Percentiles rank a stretch among this genome's conserved stretches.
Evolutionary conservation across 2,888 invertebrate species (phyloP).

Genomic region (Hofmannophila pseudospretella): DNA sequence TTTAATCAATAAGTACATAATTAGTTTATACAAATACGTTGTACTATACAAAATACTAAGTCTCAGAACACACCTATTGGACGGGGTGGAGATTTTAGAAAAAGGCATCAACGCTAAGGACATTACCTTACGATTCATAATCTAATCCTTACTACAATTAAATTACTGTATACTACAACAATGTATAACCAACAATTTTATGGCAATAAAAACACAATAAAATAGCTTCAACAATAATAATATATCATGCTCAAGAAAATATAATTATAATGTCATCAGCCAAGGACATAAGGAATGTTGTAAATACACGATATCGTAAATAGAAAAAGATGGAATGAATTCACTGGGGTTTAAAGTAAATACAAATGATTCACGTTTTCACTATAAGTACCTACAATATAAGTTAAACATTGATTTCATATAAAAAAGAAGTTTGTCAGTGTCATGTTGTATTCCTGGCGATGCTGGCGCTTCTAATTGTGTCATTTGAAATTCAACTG

Average conservation of each 20-base stretch:
- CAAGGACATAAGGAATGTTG: conserved; percentile 29
- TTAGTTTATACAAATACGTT: conserved; percentile 3
- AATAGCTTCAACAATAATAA: conserved; percentile 18
- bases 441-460: neutral
- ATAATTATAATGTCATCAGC: conserved; percentile 5
- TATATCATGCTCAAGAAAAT: conserved; percentile 15
- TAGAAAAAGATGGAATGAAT: conserved; percentile 30
- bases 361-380: neutral
- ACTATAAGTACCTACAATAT: neutral
- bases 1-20: conserved; percentile 4
- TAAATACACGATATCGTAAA: conserved; percentile 17
- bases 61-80: conserved; percentile 18
- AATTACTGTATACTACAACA: conserved; percentile 21
- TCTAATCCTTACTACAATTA: conserved; percentile 7
- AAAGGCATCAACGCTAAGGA: conserved; percentile 1
- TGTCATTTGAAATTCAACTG: too few relatives aligned
- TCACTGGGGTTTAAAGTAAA: conserved; percentile 24
- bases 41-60: conserved; percentile 9
- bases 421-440: too few relatives aligned
- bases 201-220: conserved; percentile 22
- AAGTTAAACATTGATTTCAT: conserved; percentile 16
- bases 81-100: conserved; percentile 12
- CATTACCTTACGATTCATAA: conserved; percentile 1
- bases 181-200: conserved; percentile 27
- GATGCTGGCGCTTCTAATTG: too few relatives aligned